Base-by-base conservation (phyloP, 92 coral and sea anemone genomes). In the Plumapathes pennacea region DNA sequence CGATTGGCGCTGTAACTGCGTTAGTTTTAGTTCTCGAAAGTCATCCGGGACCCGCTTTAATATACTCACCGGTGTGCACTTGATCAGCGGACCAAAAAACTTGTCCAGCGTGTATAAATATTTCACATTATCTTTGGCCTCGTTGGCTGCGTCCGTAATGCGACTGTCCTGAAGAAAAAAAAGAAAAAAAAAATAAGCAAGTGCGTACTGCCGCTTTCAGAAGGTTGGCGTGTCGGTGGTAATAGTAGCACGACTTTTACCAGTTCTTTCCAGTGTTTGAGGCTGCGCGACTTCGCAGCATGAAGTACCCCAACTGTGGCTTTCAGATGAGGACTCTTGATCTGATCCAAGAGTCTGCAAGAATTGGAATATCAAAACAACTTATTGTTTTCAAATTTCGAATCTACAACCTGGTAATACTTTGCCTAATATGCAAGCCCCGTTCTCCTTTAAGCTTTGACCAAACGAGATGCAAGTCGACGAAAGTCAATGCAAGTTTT, bases 241-340 rank as follows among this genome's bases (percentile, higher is more conserved):
- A 38, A 31, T 11, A 4, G 2, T 20, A 14, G 20, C 6, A 38
- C n/a, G 31, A 14, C 10, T 24, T 78, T 22, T 64, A 92, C 98
- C 86, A 92, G 82, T 42, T 92, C 98, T 55, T 92, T 92, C 98
- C 98, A 92, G 69, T 88, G 94, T 48, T 81, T 92, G 40, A 92
- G 69, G 40, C 94, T 92, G 54, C 90, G 81, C 45, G 98, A 88
- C 53, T 92, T 92, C 3, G 98, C 98, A 21, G 98, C 94, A 47
- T 84, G 98, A n/a, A 92, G 88, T 7, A 92, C 98, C 26, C 98
- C 98, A 27, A 92, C 83, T 18, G 98, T 88, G 33, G 98, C 98
- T 58, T 92, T 92, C 45, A 96, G 88, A 52, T 84, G 96, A 47
- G 92, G 81, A 32, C 98, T 92, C 45, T 92, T 92, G 65, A 92